Evolutionary conservation across 2,888 invertebrate genomes (phyloP), one percentile per base, ranked within the genome.

Genomic region (Taphrorychus bicolor): DNA sequence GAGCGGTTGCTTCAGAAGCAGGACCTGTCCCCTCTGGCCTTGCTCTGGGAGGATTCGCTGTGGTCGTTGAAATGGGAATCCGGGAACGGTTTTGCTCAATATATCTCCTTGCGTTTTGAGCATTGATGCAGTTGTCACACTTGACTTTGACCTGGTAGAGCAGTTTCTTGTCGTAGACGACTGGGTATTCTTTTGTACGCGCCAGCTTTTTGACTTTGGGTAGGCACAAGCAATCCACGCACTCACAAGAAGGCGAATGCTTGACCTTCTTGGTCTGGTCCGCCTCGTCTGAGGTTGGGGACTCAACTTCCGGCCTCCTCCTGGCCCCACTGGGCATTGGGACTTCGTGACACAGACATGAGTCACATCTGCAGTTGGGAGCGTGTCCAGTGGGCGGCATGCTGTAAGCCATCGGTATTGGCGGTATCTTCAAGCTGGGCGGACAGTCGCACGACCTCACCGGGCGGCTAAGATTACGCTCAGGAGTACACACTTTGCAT

Each of bases 171-270:
- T 75, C 74, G 14, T 64, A 63, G 1, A 74, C 59, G 11, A 71
- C 49, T 1, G 73, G 74, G 41, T 70, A 64, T 45, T 75, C 74
- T 40, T 60, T 71, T 9, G 72, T 74, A 21, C 69, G 52, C 9
- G 74, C 73, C 4, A 76, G 54, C 57, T 73, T 60, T 42, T 69
- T 71, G 2, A 76, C 70, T 53, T 66, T 69, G 1, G 75, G 76
- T 48, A 75, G 40, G 40, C 73, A 73, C 3, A 73, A 49, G 45
- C 76, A 76, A 41, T 75, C 74, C 16, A 75, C 69, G 57, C 76
- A 76, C 54, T 76, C 75, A 32, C 76, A 76, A 23, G 70, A 63
- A 1, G 64, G 49, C 1, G 72, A 63, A 40, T 74, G 73, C 2
- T 45, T 66, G 7, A 32, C 7, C 11, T 32, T 32, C 11, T 32